Conservation (phyloP, 1,140 invertebrate genomes). For the Amphibalanus amphitrite region DNA sequence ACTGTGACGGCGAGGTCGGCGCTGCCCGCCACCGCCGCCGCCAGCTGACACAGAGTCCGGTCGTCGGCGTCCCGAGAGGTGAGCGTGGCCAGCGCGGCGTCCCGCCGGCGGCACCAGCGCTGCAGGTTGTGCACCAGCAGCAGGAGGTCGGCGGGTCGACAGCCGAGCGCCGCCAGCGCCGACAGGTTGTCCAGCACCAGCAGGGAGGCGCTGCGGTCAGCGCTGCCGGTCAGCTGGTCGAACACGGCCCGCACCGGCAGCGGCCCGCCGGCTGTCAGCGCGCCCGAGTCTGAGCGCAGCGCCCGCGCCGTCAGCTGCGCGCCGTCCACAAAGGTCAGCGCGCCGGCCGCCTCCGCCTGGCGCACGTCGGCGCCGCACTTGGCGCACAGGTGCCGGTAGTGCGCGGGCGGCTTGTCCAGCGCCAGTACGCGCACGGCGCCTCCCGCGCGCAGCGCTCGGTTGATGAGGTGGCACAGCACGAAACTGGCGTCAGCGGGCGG, state of each 20-base stretch:
- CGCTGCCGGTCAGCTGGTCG: neutral
- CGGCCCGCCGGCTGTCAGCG: no score
- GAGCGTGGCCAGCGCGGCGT: neutral
- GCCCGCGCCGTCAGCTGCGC: neutral
- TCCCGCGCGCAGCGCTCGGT: no score
- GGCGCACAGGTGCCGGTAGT: no score
- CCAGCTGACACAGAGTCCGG: neutral
- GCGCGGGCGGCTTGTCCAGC: no score
- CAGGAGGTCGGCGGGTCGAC: neutral
- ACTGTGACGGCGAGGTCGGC: neutral
- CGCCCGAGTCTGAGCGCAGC: neutral
- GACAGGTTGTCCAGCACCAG: neutral
- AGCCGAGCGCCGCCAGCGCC: neutral
- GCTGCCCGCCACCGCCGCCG: neutral
- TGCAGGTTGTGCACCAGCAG: neutral
- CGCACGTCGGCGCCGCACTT: no score
- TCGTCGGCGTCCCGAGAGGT: neutral
- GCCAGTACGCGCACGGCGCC: no score
- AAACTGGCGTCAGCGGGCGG: no score
- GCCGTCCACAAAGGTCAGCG: neutral
- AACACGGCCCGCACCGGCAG: neutral
- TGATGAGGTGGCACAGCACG: no score
- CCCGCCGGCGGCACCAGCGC: neutral
- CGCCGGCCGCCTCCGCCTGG: no score
- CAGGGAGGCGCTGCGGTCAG: neutral